Evolutionary conservation across 2,113 vertebrate species (phyloP).

Genomic region (Erythrocercus mccallii): DNA sequence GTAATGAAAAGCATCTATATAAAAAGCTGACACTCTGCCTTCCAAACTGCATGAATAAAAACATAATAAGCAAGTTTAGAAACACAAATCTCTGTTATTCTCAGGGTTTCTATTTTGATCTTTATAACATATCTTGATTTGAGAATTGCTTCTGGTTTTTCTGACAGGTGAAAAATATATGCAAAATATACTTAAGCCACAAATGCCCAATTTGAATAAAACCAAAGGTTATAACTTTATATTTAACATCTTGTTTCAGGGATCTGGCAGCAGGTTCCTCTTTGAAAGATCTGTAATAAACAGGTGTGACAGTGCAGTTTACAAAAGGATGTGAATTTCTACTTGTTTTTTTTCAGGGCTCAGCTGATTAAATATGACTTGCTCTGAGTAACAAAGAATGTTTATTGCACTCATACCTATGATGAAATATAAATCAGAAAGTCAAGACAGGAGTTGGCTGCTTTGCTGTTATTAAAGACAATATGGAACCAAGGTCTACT

Average conservation of each 20-base stretch:
- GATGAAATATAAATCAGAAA: conserved; percentile 4
- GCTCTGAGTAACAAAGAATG: neutral
- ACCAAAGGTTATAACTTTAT: conserved; percentile 22
- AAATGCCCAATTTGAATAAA: conserved; percentile 45
- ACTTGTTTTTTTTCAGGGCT: conserved; percentile 7
- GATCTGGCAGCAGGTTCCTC: neutral
- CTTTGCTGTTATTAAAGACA: neutral
- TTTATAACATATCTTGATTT: conserved; percentile 41
- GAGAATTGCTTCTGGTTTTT: conserved; percentile 51
- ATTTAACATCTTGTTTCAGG: conserved; percentile 33
- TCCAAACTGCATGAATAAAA: conserved; percentile 64
- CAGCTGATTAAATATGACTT: neutral
- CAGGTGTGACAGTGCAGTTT: neutral
- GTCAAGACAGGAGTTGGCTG: neutral
- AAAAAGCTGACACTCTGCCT: conserved; percentile 74
- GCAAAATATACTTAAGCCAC: conserved; percentile 12
- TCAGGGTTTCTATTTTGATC: conserved; percentile 60
- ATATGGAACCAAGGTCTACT: neutral
- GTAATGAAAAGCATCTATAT: conserved; percentile 78
- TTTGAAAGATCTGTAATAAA: neutral
- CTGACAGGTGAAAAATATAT: conserved; percentile 47
- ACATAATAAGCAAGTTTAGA: conserved; percentile 71
- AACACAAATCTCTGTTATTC: conserved; percentile 60
- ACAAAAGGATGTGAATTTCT: neutral
- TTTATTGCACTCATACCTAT: neutral